phyloP scores from a whole-genome alignment of 2,797 vertebrate species.

The Yasuhikotakia modesta region DNA sequence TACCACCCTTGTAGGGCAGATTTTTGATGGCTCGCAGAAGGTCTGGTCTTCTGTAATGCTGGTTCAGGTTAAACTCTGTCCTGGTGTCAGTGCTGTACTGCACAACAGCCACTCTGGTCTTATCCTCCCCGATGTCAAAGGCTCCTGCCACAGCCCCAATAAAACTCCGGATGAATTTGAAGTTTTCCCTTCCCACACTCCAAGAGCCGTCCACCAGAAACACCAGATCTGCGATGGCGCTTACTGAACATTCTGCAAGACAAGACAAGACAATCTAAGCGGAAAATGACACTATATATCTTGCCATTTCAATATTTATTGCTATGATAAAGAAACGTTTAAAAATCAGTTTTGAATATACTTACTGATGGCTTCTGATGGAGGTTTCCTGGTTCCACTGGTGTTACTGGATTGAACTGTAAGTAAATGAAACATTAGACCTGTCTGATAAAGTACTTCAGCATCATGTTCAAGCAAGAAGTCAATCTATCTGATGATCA shows the following conservation, averaged over 20 bases:
- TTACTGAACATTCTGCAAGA: conserved; percentile 88
- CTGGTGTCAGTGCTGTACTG: conserved; percentile 97
- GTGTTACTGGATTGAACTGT: conserved; percentile 81
- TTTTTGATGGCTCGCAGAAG: conserved; percentile 90
- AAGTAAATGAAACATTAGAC: conserved; percentile 63
- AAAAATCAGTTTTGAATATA: conserved; percentile 71
- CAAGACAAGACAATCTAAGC: too few relatives aligned
- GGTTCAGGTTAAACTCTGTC: conserved; percentile 93
- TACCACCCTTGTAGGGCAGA: conserved; percentile 97
- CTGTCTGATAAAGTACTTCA: too few relatives aligned
- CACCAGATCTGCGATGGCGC: conserved; percentile 90
- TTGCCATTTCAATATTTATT: too few relatives aligned
- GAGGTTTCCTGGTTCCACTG: conserved; percentile 72
- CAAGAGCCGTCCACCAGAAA: conserved; percentile 98
- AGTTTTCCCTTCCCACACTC: conserved; percentile 98
- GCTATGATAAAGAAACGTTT: conserved; percentile 30
- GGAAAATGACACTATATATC: too few relatives aligned
- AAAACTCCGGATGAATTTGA: conserved; percentile 92
- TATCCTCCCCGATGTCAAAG: conserved; percentile 93
- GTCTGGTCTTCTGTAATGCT: conserved; percentile 83
- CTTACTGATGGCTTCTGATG: conserved; percentile 77
- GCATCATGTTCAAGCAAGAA: too few relatives aligned
- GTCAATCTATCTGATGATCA: background rate
- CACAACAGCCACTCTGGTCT: conserved; percentile 92
- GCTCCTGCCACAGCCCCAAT: conserved; percentile 89